phyloP scores from a whole-genome alignment of 2,888 invertebrate genomes.

The Xylota segnis region DNA sequence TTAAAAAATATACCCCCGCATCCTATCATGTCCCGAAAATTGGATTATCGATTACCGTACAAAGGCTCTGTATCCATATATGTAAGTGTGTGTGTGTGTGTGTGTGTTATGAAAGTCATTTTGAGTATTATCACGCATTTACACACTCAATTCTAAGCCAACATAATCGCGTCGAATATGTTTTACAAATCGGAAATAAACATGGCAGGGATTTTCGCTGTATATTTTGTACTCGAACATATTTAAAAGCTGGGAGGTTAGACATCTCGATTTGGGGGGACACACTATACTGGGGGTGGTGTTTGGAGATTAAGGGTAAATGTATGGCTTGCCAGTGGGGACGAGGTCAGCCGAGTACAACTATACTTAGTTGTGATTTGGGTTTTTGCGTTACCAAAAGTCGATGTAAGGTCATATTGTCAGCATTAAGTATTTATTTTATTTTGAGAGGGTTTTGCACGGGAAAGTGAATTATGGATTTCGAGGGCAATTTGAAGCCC shows the following conservation, averaged over 20 bases:
- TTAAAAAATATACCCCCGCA: constrained; percentile 35
- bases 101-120: constrained; percentile 50
- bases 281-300: constrained; percentile 11
- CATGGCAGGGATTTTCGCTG: constrained; percentile 50
- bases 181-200: constrained; percentile 67
- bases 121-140: constrained; percentile 66
- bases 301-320: constrained; percentile 24
- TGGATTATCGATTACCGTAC: constrained; percentile 66
- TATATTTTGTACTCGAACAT: constrained; percentile 45
- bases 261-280: constrained; percentile 12
- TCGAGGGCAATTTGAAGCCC: too few species aligned
- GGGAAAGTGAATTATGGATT: too few species aligned
- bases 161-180: constrained; percentile 59
- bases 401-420: background rate
- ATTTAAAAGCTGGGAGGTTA: constrained; percentile 37
- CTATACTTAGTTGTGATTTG: background rate
- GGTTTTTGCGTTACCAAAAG: background rate
- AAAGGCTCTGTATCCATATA: constrained; percentile 5
- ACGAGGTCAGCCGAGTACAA: constrained; percentile 9
- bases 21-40: constrained; percentile 45
- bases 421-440: too few species aligned
- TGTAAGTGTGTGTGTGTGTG: constrained; percentile 11
- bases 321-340: constrained; percentile 1
- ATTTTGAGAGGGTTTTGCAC: too few species aligned
- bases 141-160: constrained; percentile 66